A percentile compares a stretch with the other conserved stretches of the same genome.
Evolutionary conservation across 2,113 vertebrate genomes (phyloP).

Genomic region (Ibidorhyncha struthersii): DNA sequence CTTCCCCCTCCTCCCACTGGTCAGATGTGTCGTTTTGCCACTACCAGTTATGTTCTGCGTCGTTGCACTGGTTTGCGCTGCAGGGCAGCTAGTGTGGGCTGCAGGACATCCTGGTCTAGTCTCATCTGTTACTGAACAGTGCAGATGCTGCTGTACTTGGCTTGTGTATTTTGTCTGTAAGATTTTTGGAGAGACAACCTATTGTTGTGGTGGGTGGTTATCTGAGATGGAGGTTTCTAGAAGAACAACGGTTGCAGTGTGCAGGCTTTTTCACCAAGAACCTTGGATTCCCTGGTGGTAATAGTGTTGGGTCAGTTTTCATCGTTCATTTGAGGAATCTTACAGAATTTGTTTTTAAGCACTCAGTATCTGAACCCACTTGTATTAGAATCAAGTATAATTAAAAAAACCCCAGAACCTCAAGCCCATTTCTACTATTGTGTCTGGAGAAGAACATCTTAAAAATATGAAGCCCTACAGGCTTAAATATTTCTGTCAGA

Average conservation of each 20-base stretch:
- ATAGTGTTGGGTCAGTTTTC: not conserved
- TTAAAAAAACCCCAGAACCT: not conserved
- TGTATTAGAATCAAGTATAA: not conserved
- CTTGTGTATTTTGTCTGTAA: not conserved
- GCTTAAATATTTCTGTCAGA: not conserved
- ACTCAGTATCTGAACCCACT: not conserved
- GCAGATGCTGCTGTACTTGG: not conserved
- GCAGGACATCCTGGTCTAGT: not conserved
- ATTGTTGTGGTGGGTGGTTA: not conserved
- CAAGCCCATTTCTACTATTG: not conserved
- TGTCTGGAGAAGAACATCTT: not conserved
- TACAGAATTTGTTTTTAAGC: not conserved
- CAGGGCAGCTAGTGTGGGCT: not conserved
- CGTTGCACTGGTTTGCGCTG: not conserved
- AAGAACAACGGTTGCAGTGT: not conserved
- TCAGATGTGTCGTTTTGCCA: not conserved
- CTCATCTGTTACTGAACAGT: not conserved
- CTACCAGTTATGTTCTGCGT: not conserved
- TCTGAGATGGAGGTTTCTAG: not conserved
- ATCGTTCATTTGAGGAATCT: not conserved
- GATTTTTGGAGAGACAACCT: not conserved
- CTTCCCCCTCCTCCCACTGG: not conserved
- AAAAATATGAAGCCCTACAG: not conserved
- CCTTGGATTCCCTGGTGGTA: not conserved
- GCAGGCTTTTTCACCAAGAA: not conserved